Evolutionary conservation across 2,113 vertebrate genomes (phyloP), one percentile per base, ranked within the genome.

Genomic region (Peromyscus polionotus): DNA sequence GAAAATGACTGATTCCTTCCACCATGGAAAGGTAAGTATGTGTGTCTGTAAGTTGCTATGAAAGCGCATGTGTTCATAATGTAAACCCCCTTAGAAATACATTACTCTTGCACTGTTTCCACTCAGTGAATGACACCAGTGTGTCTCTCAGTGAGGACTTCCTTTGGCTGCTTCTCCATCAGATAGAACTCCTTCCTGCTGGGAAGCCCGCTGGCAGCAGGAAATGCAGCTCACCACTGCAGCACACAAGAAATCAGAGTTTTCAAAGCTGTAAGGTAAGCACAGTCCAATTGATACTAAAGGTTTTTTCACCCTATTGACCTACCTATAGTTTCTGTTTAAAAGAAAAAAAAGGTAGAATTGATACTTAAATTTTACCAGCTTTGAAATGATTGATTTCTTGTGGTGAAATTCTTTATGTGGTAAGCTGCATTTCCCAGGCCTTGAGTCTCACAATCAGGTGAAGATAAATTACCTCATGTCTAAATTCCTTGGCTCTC

Each of bases 201-300:
- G 95, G 95, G 67, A 97, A 91, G 63, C 84, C 2, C 26, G 48
- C 93, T 89, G 94, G 95, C 65, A 88, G 67, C 95, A 98, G 97
- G 84, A 97, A 97, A 95, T 97, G 94, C 97, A 98, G 92, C 95
- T 98, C 93, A 97, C 97, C 95, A 94, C 96, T 96, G 97, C 97
- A 96, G 97, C 70, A 95, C 93, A 97, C 96, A 94, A 96, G 97
- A 97, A 98, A 97, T 97, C 97, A 97, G 95, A 97, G 81, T 77
- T 98, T 97, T 97, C 94, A 98, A 98, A 98, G 96, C 95, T 95
- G 85, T 95, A 95, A 97, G 97, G 95, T 98, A 97, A 98, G 97
- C 95, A 85, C 72, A 92, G 11, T 86, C 90, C 75, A 94, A 31
- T 88, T 92, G 57, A 20, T 90, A 33, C 90, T 77, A 88, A 93